Conservation (phyloP, 2,797 vertebrate genomes). For the Liasis olivaceus region DNA sequence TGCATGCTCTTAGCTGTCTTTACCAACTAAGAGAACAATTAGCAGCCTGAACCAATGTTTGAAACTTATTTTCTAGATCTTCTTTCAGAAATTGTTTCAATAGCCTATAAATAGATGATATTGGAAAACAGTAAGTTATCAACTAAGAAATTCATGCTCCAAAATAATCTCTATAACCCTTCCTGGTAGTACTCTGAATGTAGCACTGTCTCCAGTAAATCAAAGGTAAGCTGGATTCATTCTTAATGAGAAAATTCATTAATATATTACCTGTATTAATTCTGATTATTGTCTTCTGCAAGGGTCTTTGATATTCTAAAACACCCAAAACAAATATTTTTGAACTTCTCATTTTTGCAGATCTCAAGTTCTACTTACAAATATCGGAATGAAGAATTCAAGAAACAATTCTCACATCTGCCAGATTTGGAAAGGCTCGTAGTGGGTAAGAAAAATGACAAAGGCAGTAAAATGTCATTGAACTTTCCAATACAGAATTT, state of each 20-base stretch:
- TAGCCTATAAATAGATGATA: not conserved
- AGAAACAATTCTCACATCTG: constrained; percentile 86
- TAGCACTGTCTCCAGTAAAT: not conserved
- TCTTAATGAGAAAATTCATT: not conserved
- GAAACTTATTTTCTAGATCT: not conserved
- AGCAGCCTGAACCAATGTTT: not conserved
- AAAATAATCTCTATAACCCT: not conserved
- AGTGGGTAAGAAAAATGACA: constrained; percentile 79
- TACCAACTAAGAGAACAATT: too few species aligned
- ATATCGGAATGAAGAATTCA: constrained; percentile 89
- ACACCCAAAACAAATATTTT: constrained; percentile 50
- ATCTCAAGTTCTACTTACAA: constrained; percentile 85
- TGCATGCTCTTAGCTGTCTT: not conserved
- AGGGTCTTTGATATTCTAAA: not conserved
- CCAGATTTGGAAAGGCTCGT: constrained; percentile 86
- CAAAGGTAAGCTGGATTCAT: not conserved
- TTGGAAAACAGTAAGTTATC: not conserved
- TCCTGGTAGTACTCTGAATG: not conserved
- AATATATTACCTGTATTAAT: not conserved
- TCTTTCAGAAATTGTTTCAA: not conserved
- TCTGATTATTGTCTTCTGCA: not conserved
- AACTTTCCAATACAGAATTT: not conserved
- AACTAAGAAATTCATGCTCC: not conserved
- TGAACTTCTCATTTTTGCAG: constrained; percentile 73
- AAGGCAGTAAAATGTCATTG: not conserved